Evolutionary conservation across 2,797 vertebrate genomes (phyloP), one percentile per base, ranked within the genome.

Genomic region (Phoeniculus purpureus): DNA sequence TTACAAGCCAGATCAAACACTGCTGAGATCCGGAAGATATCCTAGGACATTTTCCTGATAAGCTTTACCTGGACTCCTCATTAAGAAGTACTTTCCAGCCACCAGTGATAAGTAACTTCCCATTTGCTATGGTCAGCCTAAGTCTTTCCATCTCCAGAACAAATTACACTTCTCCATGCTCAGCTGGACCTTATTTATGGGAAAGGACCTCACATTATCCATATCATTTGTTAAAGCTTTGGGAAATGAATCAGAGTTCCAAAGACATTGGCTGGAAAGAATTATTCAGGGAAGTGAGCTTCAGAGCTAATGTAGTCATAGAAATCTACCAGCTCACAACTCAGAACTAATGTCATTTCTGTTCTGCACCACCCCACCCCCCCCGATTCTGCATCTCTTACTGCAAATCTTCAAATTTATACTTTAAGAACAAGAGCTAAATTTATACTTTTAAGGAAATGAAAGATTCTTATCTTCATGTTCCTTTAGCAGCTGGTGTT

Each of bases 101-200:
- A 55, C 34, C 26, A 37, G 12, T 34, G 52, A 56, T 51, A 50
- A 86, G 50, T 56, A 78, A 58, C 31, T n/a, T 84, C 51, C 22
- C 31, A 26, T 65, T 66, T 25, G 87, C 9, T 51, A 3, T 64
- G 26, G 54, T 65, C 58, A 93, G 29, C 29, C 19, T 71, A 10
- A 8, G 23, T 37, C 58, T 81, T 85, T 56, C 26, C 62, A 78
- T 78, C 32, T 76, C 43, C 45, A 59, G 58, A 83, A 55, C 18
- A 27, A 87, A 73, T 60, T 73, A 26, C 9, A 65, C 40, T 23
- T 59, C n/a, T 81, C 17, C 31, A 6, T 66, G 22, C 52, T 92
- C 64, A 90, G 31, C 29, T 73, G 83, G 67, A 76, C 67, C 27
- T 67, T 84, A 81, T 90, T 86, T 94, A 74, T 66, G 51, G 54